phyloP scores from a whole-genome alignment of 1,140 invertebrate genomes.

The Drosophila sechellia region DNA sequence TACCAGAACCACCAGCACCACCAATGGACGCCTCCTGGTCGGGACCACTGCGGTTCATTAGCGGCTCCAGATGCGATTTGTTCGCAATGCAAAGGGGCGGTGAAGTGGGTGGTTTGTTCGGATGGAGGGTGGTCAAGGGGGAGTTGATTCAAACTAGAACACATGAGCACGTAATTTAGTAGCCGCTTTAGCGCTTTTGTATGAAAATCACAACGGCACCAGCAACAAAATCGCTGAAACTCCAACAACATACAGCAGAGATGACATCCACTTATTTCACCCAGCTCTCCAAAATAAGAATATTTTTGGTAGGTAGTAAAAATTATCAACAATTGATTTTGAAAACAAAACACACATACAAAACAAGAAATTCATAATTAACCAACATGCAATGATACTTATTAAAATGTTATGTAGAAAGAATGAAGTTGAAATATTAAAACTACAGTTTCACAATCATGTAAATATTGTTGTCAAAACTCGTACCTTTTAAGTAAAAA shows the following conservation, averaged over 20 bases:
- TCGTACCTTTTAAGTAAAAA: too few species aligned
- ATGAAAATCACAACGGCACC: conserved; percentile 78
- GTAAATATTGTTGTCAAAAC: too few species aligned
- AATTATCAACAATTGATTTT: too few species aligned
- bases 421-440: too few species aligned
- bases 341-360: too few species aligned
- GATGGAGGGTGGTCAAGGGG: not conserved
- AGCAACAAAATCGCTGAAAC: conserved; percentile 16
- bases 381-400: too few species aligned
- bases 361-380: too few species aligned
- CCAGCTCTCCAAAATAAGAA: too few species aligned
- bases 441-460: too few species aligned
- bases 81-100: conserved; percentile 22
- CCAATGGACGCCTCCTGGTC: conserved; percentile 36
- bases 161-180: conserved; percentile 83
- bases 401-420: too few species aligned
- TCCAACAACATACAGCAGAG: conserved; percentile 23
- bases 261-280: not conserved
- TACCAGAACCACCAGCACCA: conserved; percentile 11
- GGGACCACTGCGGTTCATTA: conserved; percentile 74
- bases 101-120: conserved; percentile 6
- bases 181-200: conserved; percentile 80
- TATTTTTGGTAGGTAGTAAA: too few species aligned
- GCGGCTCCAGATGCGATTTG: conserved; percentile 78
- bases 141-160: conserved; percentile 68